Evolutionary conservation across 2,797 vertebrate genomes (phyloP).

Genomic region (Danio albolineatus): DNA sequence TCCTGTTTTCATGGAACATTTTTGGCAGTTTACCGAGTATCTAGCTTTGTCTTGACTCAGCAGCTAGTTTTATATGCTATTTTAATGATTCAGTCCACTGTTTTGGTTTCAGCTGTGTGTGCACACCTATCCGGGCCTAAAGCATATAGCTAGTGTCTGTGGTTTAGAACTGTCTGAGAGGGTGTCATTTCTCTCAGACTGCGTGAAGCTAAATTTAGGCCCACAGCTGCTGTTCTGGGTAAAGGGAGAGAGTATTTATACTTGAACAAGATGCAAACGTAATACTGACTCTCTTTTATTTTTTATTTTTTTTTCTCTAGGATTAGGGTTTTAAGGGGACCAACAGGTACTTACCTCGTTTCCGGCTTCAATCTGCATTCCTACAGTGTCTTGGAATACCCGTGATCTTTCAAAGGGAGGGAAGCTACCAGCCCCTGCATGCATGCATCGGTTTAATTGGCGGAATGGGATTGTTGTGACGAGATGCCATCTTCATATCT

Average conservation of each 20-base stretch:
- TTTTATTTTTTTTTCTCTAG: neutral
- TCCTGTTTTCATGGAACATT: conserved; percentile 74
- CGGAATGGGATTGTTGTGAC: conserved; percentile 31
- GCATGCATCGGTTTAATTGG: neutral
- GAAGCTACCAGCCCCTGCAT: conserved; percentile 20
- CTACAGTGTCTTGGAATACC: conserved; percentile 5
- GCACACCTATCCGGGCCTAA: neutral
- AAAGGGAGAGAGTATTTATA: conserved; percentile 28
- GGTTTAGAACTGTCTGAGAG: neutral
- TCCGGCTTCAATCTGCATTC: neutral
- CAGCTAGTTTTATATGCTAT: neutral
- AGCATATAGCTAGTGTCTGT: conserved; percentile 21
- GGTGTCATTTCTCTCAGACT: conserved; percentile 53
- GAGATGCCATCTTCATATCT: conserved; percentile 30
- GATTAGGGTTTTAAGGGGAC: neutral
- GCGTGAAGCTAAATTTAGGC: conserved; percentile 71
- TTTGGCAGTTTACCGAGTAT: neutral
- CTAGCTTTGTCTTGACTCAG: conserved; percentile 25
- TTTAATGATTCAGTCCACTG: neutral
- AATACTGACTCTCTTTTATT: neutral
- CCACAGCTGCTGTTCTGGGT: conserved; percentile 68
- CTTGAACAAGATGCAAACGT: neutral
- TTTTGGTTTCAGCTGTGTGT: neutral
- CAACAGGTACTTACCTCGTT: neutral
- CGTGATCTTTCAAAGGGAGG: conserved; percentile 1